These are phyloP conservation scores for Emydura subglobosa DNA, from an alignment of 2,113 vertebrate genomes.

Conservation along the genomic window DNA sequence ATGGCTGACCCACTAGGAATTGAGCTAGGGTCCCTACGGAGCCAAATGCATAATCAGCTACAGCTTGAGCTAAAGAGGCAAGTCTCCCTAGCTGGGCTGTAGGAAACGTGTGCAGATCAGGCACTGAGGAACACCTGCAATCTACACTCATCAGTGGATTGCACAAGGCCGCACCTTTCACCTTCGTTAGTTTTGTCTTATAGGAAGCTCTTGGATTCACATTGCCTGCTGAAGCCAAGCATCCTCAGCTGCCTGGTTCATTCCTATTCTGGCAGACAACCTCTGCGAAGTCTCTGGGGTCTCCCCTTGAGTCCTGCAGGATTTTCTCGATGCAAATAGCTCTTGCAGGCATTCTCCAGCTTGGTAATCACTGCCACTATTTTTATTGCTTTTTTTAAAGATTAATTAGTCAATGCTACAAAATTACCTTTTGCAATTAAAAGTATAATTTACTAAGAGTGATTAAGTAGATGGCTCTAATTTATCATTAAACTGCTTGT, in stretches of 20 bases:
- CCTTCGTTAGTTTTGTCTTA: neutral
- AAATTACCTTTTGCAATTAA: constrained; percentile 71
- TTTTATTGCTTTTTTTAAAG: constrained; percentile 43
- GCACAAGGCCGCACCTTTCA: neutral
- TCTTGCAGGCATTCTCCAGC: neutral
- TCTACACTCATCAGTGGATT: neutral
- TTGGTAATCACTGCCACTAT: neutral
- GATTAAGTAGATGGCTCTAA: constrained; percentile 24
- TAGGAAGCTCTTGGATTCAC: neutral
- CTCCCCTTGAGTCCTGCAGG: neutral
- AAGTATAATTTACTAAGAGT: constrained; percentile 60
- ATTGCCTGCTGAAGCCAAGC: neutral
- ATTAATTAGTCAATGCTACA: constrained; percentile 66
- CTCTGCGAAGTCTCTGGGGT: neutral
- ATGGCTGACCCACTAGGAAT: neutral
- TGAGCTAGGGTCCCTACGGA: neutral
- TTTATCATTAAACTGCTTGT: constrained; percentile 57
- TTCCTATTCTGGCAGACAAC: neutral
- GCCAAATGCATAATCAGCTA: neutral
- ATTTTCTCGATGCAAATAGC: neutral
- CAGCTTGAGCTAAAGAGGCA: neutral
- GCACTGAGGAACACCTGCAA: neutral
- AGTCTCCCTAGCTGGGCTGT: neutral
- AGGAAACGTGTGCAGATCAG: neutral
- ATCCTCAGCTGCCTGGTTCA: neutral